Percentiles rank a stretch among this genome's conserved stretches.
Conservation (phyloP, 2,113 vertebrate species). For the Peromyscus polionotus region DNA sequence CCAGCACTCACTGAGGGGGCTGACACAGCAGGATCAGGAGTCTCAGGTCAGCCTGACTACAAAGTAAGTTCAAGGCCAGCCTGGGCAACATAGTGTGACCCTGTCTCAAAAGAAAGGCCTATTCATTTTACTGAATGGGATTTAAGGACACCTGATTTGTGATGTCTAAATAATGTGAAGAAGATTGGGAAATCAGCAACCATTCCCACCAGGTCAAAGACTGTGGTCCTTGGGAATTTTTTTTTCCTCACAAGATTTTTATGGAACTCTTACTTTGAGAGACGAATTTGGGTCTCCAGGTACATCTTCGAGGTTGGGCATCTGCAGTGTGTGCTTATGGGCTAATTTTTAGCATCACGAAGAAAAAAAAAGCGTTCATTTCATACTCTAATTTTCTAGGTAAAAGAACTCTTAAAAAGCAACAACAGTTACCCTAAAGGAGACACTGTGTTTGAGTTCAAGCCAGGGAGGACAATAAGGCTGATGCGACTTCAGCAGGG, state of each 20-base stretch:
- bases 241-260: constrained; percentile 39
- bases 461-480: constrained; percentile 58
- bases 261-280: constrained; percentile 61
- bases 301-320: not conserved
- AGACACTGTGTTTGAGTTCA: constrained; percentile 57
- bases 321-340: too few species aligned
- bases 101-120: not conserved
- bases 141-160: not conserved
- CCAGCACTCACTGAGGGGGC: not conserved
- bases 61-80: not conserved
- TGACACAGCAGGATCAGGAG: not conserved
- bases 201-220: constrained; percentile 48
- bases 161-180: constrained; percentile 6
- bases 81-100: not conserved
- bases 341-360: not conserved
- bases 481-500: constrained; percentile 34
- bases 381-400: constrained; percentile 48
- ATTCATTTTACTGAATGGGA: constrained; percentile 53
- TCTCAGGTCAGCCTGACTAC: not conserved
- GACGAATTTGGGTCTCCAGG: not conserved
- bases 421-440: constrained; percentile 70
- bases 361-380: not conserved
- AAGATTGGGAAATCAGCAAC: constrained; percentile 55
- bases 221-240: not conserved
- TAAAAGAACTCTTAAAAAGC: constrained; percentile 69